Conservation (phyloP, 2,113 vertebrate genomes). For the Aramus guarauna region DNA sequence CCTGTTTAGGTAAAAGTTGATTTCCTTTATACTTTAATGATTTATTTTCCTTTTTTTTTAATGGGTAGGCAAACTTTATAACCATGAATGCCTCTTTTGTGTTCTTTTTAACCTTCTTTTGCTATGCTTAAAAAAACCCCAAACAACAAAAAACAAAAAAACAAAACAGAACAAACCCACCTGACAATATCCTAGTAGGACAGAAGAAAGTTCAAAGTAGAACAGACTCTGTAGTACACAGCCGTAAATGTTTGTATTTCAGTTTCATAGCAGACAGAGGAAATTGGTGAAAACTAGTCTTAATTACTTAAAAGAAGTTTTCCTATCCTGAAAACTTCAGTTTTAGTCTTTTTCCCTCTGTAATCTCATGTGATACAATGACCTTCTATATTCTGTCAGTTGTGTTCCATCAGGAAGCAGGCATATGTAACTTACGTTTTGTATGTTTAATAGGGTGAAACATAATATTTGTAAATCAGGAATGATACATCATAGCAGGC, state of each 20-base stretch:
- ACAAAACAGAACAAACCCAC: background rate
- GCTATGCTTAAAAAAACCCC: background rate
- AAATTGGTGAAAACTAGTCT: background rate
- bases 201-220: background rate
- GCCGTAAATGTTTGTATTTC: background rate
- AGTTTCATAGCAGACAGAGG: background rate
- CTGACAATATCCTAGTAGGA: background rate
- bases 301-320: background rate
- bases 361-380: background rate
- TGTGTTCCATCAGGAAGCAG: background rate
- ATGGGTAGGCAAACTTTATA: background rate
- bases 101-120: conserved; percentile 2
- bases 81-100: background rate
- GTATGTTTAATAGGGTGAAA: background rate
- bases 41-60: background rate
- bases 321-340: background rate
- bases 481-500: background rate
- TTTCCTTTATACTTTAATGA: conserved; percentile 15
- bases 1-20: conserved; percentile 43
- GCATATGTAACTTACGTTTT: background rate
- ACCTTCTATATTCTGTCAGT: background rate
- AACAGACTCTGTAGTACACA: background rate
- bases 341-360: background rate
- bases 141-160: background rate
- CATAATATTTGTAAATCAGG: background rate